Evolutionary conservation across 2,888 invertebrate species (phyloP).

Genomic region (Smittia aterrima): DNA sequence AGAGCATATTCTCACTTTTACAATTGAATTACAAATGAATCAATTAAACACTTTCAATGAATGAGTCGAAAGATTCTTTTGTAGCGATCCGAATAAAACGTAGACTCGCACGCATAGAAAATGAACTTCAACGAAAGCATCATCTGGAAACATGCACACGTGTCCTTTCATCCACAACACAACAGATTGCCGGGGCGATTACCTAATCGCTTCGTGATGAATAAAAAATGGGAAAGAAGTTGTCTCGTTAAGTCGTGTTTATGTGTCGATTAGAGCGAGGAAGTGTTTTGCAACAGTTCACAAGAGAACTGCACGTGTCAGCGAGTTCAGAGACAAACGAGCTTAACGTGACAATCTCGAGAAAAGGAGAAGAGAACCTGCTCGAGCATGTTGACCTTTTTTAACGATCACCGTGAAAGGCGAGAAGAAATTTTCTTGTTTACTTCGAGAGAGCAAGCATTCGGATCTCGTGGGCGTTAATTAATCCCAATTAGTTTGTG

Average conservation of each 20-base stretch:
- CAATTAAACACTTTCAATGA: conserved; percentile 11
- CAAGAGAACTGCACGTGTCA: conserved; percentile 24
- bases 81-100: background rate
- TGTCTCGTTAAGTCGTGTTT: background rate
- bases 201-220: background rate
- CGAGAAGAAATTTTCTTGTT: too few species aligned
- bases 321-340: background rate
- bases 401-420: background rate
- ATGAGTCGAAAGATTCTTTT: background rate
- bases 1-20: conserved; percentile 28
- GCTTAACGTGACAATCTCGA: background rate
- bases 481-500: conserved; percentile 39
- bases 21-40: conserved; percentile 27
- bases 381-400: background rate
- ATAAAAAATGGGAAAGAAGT: background rate
- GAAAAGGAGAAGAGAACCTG: background rate
- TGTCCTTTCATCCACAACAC: conserved; percentile 15
- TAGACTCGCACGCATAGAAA: background rate
- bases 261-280: background rate
- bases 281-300: conserved; percentile 16
- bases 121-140: background rate
- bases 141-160: conserved; percentile 8
- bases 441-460: background rate
- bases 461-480: conserved; percentile 33
- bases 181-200: too few species aligned